Conservation (phyloP, 2,888 invertebrate genomes). For the Dione vanillae region DNA sequence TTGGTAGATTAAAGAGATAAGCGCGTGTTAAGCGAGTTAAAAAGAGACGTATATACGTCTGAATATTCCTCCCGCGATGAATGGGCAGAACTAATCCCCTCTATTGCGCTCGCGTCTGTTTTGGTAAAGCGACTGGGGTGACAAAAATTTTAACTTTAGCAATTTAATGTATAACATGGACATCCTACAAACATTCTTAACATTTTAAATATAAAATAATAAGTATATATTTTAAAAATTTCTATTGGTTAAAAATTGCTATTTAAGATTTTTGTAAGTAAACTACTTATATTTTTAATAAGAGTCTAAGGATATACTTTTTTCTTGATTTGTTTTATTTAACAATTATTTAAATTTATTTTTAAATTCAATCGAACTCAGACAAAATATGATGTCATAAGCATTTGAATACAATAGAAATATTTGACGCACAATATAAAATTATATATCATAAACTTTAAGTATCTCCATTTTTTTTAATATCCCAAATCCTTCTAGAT, state of each 20-base stretch:
- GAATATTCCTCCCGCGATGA: slow-evolving; percentile 55
- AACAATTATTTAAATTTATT: background rate
- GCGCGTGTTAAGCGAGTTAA: slow-evolving; percentile 50
- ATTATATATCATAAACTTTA: background rate
- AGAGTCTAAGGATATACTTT: background rate
- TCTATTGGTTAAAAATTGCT: background rate
- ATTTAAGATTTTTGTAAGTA: background rate
- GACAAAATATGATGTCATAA: background rate
- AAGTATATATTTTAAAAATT: background rate
- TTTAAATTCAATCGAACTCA: background rate
- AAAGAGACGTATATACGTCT: slow-evolving; percentile 71
- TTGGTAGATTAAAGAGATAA: slow-evolving; percentile 39
- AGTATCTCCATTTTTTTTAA: background rate
- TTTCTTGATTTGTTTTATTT: background rate
- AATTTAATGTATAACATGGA: background rate
- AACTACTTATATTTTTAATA: background rate
- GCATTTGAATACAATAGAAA: background rate
- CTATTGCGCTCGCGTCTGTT: slow-evolving; percentile 74
- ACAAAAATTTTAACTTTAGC: slow-evolving; percentile 60
- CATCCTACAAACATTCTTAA: background rate
- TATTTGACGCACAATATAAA: background rate
- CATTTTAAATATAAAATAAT: background rate
- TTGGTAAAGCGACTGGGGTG: slow-evolving; percentile 72
- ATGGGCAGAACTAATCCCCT: slow-evolving; percentile 77
- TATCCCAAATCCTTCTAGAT: slow-evolving; percentile 30